Conservation (phyloP, 23 tunicate species). For the Styela plicata region DNA sequence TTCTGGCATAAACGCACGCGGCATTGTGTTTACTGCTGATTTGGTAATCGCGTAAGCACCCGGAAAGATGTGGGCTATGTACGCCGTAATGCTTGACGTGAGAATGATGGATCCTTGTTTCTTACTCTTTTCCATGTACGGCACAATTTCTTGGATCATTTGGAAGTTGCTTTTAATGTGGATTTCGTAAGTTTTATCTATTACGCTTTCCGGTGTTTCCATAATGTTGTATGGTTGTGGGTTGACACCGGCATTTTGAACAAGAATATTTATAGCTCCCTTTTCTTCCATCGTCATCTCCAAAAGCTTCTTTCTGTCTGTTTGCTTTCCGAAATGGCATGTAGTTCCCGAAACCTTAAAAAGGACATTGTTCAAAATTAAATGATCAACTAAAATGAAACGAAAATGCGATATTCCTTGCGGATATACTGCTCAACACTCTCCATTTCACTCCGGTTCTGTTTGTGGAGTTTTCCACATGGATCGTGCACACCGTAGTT, state of each 20-base stretch:
- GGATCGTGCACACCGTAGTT: too few relatives aligned
- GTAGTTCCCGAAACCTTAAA: background rate
- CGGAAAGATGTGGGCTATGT: background rate
- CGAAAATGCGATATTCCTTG: too few relatives aligned
- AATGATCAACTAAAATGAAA: too few relatives aligned
- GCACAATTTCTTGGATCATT: background rate
- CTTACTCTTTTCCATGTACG: slow-evolving; percentile 15
- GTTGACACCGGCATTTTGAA: slow-evolving; percentile 26
- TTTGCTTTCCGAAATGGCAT: slow-evolving; percentile 7
- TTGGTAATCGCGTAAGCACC: slow-evolving; percentile 25
- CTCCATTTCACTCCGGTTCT: too few relatives aligned
- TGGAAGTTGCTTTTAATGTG: slow-evolving; percentile 24
- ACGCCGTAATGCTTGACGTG: background rate
- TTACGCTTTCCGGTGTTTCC: slow-evolving; percentile 14
- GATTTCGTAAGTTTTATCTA: slow-evolving; percentile 8
- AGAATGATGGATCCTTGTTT: slow-evolving; percentile 6
- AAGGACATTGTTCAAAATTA: too few relatives aligned
- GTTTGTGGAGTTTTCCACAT: too few relatives aligned
- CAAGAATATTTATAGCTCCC: slow-evolving; percentile 16
- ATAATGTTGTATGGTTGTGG: slow-evolving; percentile 14
- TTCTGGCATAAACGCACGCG: slow-evolving; percentile 19
- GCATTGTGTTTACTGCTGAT: background rate
- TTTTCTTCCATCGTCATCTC: background rate
- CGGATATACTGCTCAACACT: too few relatives aligned
- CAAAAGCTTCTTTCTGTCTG: background rate